Evolutionary conservation across 1,140 invertebrate genomes (phyloP), one percentile per base, ranked within the genome.

Genomic region (Dolichoris vasculosae): DNA sequence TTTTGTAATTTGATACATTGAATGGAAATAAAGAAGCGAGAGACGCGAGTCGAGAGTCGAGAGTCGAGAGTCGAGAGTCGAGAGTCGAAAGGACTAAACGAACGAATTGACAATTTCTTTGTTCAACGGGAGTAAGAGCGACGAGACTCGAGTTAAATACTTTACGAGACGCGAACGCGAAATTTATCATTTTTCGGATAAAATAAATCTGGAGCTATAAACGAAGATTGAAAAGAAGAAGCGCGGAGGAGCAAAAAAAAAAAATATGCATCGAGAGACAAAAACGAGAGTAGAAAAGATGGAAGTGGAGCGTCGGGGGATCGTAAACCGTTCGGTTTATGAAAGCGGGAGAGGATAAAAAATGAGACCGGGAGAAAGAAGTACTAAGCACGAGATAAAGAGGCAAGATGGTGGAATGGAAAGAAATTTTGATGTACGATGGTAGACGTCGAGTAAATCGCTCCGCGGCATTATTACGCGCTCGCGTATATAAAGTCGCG

Each of bases 371-470:
- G 82, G 38, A 64, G 71, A 64, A 77, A 83, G 71, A 83, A 83
- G 73, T 77, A 83, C 59, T 83, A 83, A 83, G 82, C 55, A 23
- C 35, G 43, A 83, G 73, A 63, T 63, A 83, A 77, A 83, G 82
- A 83, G 55, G 82, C 55, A 26, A 43, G 11, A n/a, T 46, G 51
- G 67, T 46, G n/a, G 82, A 81, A 78, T 75, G 40, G 76, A 78
- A 75, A 84, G 83, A 84, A 78, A 84, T 69, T 77, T 84, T 84
- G 83, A 84, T 84, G 83, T 78, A 84, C 83, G 83, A 84, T 40
- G 83, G 17, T 67, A 35, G 46, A 48, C 46, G 82, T 76, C 71
- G 35, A 77, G 82, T 83, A 83, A 83, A 77, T 83, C 73, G 83
- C 75, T 84, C 13, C 26, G 40, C 64, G 83, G 83, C 83, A 84